Evolutionary conservation across 2,113 vertebrate species (phyloP).

Genomic region (Tachycineta bicolor): DNA sequence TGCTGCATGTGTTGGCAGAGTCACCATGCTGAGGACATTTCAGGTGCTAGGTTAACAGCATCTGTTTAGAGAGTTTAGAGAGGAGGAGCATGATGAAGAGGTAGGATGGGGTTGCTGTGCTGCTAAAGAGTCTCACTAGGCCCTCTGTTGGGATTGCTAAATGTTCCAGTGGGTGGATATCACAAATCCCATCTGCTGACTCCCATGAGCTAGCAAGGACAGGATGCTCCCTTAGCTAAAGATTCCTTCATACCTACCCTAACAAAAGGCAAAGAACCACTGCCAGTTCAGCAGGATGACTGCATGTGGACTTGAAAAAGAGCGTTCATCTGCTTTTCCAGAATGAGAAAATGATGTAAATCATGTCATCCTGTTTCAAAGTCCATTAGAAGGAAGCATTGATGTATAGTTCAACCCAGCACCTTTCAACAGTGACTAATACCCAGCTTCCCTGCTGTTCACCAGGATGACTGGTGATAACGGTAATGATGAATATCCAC

Average conservation of each 20-base stretch:
- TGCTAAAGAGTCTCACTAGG: not conserved
- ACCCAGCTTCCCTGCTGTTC: constrained; percentile 50
- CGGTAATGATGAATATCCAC: constrained; percentile 70
- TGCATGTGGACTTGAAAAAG: not conserved
- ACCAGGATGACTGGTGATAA: constrained; percentile 57
- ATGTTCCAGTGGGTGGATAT: not conserved
- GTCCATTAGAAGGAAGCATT: constrained; percentile 58
- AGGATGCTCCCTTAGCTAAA: not conserved
- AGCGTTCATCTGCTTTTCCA: constrained; percentile 9
- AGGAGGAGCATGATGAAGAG: not conserved
- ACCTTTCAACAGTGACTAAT: constrained; percentile 74
- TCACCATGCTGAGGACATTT: fast-evolving
- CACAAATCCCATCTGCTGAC: not conserved
- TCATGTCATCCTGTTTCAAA: constrained; percentile 27
- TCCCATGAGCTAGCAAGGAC: not conserved
- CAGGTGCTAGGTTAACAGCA: not conserved
- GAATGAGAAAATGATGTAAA: not conserved
- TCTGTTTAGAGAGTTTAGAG: not conserved
- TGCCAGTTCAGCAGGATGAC: not conserved
- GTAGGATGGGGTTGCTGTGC: not conserved
- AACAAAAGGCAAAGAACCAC: not conserved
- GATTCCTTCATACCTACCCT: fast-evolving
- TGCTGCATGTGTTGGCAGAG: not conserved
- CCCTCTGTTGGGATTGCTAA: not conserved
- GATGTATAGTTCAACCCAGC: constrained; percentile 49